Evolutionary conservation across 1,140 invertebrate genomes (phyloP).

Genomic region (Planococcus citri): DNA sequence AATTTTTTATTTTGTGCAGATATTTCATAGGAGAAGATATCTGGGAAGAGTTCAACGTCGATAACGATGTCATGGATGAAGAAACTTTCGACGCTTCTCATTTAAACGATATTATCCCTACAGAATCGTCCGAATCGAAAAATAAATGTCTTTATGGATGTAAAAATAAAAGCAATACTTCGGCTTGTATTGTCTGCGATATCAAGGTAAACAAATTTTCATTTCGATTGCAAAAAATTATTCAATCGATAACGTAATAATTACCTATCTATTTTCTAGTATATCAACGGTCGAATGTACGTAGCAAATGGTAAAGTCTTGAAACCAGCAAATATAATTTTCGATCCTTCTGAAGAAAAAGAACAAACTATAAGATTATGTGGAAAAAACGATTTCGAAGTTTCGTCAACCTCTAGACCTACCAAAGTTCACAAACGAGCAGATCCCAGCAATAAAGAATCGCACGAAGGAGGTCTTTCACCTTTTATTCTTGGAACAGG

Average conservation of each 20-base stretch:
- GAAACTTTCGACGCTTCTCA: neutral
- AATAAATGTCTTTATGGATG: slow-evolving; percentile 3
- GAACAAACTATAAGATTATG: neutral
- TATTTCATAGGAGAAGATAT: neutral
- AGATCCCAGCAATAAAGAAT: neutral
- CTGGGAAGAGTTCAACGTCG: neutral
- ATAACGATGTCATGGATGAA: neutral
- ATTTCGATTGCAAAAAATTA: neutral
- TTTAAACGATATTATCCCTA: neutral
- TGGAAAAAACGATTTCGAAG: neutral
- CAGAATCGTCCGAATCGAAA: neutral
- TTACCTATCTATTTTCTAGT: neutral
- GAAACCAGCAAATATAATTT: neutral
- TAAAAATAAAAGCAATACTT: neutral
- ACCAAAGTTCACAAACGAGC: neutral
- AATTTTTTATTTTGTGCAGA: neutral
- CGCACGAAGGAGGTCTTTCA: neutral
- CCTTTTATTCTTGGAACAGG: neutral
- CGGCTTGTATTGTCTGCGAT: neutral
- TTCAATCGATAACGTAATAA: neutral
- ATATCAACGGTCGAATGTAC: slow-evolving; percentile 1
- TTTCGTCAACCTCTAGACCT: neutral
- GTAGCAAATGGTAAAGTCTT: neutral
- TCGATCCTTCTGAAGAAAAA: neutral
- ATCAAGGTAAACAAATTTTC: neutral